Evolutionary conservation across 2,113 vertebrate genomes (phyloP).

Genomic region (Ramphastos sulfuratus): DNA sequence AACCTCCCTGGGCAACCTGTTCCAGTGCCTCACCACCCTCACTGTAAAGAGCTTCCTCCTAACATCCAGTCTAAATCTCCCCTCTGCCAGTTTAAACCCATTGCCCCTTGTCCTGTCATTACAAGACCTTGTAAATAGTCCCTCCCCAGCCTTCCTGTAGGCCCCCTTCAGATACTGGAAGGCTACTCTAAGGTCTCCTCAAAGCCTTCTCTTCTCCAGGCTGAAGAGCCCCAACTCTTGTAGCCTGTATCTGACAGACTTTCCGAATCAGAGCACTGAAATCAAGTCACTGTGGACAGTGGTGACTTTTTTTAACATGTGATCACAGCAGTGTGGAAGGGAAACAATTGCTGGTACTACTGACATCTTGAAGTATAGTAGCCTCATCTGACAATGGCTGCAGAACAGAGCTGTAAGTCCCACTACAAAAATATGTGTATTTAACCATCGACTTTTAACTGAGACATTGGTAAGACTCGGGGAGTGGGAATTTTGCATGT

Average conservation of each 20-base stretch:
- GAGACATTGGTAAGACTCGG: background rate
- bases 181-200: too few relatives aligned
- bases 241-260: background rate
- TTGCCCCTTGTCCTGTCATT: too few relatives aligned
- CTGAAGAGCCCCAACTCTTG: too few relatives aligned
- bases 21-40: too few relatives aligned
- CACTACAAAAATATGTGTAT: background rate
- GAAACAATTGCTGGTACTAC: background rate
- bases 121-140: too few relatives aligned
- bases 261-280: background rate
- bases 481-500: background rate
- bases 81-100: too few relatives aligned
- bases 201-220: too few relatives aligned
- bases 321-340: background rate
- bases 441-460: background rate
- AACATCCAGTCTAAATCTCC: too few relatives aligned
- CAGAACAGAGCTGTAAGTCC: background rate
- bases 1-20: too few relatives aligned
- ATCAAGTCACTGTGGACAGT: background rate
- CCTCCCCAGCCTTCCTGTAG: too few relatives aligned
- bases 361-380: background rate
- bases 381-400: background rate
- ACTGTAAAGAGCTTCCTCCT: too few relatives aligned
- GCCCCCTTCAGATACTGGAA: too few relatives aligned
- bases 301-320: background rate